These are phyloP conservation scores for Hyposoter dolosus DNA, from an alignment of 2,888 invertebrate genomes.

Conservation along the genomic window DNA sequence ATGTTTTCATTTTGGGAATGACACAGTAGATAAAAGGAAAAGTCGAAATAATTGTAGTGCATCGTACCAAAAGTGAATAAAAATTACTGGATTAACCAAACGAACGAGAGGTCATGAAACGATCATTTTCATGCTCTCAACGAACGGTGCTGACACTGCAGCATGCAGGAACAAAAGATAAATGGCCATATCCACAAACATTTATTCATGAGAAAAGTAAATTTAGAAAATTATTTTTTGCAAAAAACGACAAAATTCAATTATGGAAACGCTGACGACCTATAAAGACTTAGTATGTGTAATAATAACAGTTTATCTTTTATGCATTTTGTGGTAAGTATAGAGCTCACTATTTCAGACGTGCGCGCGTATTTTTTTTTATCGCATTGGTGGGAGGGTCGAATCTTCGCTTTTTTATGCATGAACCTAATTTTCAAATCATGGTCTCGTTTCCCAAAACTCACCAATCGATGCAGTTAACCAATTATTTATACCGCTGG, in stretches of 20 bases:
- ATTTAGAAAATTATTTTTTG: not conserved
- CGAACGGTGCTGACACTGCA: not conserved
- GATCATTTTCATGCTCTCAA: not conserved
- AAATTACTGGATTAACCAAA: not conserved
- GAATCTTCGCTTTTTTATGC: not conserved
- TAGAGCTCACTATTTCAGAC: not conserved
- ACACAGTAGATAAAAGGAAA: not conserved
- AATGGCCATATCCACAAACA: not conserved
- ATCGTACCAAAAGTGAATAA: not conserved
- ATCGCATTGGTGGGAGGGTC: not conserved
- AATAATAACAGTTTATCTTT: not conserved
- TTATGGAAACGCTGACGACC: not conserved
- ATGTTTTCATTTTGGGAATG: not conserved
- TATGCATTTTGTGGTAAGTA: not conserved
- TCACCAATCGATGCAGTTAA: not conserved
- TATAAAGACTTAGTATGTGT: not conserved
- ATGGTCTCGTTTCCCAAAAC: constrained; percentile 5
- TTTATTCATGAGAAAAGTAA: constrained; percentile 1
- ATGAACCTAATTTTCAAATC: not conserved
- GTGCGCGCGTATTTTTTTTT: not conserved
- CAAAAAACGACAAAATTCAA: not conserved
- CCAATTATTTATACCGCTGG: constrained; percentile 54
- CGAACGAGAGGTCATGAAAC: not conserved
- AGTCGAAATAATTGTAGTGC: not conserved
- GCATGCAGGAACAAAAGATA: not conserved